These are phyloP conservation scores for Synanceia verrucosa DNA, from an alignment of 2,797 vertebrate species.

Conservation along the genomic window DNA sequence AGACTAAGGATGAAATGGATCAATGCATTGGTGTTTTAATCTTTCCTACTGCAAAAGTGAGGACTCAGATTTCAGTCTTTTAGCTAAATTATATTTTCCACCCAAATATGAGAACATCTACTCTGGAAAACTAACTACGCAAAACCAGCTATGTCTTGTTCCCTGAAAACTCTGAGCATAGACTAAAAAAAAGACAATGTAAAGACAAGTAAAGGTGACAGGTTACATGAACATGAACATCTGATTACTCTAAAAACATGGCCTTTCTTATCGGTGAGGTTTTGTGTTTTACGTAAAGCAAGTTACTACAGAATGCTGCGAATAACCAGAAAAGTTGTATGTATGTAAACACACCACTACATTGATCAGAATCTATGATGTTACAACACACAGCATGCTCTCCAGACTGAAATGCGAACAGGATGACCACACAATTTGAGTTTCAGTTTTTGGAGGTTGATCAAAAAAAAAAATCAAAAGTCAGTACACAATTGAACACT, in stretches of 20 bases:
- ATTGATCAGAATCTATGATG: neutral
- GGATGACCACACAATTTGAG: neutral
- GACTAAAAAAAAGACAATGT: no score
- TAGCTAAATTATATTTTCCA: neutral
- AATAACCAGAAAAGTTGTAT: neutral
- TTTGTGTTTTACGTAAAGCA: neutral
- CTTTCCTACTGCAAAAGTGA: no score
- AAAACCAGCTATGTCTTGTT: no score
- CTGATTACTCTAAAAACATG: neutral
- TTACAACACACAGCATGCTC: neutral
- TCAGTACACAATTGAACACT: neutral
- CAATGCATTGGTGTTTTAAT: no score
- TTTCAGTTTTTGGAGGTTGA: neutral
- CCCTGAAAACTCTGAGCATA: no score
- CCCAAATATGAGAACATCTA: neutral
- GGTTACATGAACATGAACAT: no score
- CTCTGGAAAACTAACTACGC: no score
- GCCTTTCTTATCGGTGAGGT: neutral
- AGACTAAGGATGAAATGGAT: no score
- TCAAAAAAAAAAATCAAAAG: no score
- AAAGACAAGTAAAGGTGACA: neutral
- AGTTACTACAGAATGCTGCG: neutral
- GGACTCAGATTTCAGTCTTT: neutral
- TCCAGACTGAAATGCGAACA: neutral
- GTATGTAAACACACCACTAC: neutral